Percentiles rank a stretch among this genome's conserved stretches.
Evolutionary conservation across 2,888 invertebrate genomes (phyloP).

Genomic region (Teleiodes luculella): DNA sequence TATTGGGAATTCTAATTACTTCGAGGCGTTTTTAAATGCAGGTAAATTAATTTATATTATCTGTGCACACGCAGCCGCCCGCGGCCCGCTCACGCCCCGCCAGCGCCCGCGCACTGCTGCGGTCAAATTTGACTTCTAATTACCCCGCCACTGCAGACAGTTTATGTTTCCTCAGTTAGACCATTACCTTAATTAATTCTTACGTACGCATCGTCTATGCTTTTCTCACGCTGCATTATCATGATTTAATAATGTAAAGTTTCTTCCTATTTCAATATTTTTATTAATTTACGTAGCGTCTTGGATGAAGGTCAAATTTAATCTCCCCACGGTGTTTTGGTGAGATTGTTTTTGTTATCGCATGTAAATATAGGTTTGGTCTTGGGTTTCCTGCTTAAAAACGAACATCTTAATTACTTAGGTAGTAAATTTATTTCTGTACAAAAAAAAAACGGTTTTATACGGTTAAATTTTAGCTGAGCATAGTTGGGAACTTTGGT

Average conservation of each 20-base stretch:
- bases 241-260: constrained; percentile 39
- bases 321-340: not conserved
- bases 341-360: not conserved
- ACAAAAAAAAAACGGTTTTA: too few species aligned
- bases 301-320: constrained; percentile 1
- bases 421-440: too few species aligned
- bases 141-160: constrained; percentile 57
- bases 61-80: constrained; percentile 8
- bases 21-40: constrained; percentile 7
- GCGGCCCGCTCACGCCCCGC: not conserved
- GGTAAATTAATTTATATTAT: constrained; percentile 12
- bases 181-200: constrained; percentile 73
- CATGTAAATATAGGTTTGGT: not conserved
- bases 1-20: constrained; percentile 1
- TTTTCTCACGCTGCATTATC: constrained; percentile 66
- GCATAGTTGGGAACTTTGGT: too few species aligned
- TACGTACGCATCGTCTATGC: constrained; percentile 42
- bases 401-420: too few species aligned
- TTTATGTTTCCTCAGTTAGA: constrained; percentile 70
- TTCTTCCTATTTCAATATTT: constrained; percentile 1
- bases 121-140: constrained; percentile 67
- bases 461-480: too few species aligned
- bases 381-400: not conserved
- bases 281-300: not conserved
- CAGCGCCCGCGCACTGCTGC: constrained; percentile 9